Evolutionary conservation across 1,140 invertebrate genomes (phyloP).

Genomic region (Steinernema feltiae): DNA sequence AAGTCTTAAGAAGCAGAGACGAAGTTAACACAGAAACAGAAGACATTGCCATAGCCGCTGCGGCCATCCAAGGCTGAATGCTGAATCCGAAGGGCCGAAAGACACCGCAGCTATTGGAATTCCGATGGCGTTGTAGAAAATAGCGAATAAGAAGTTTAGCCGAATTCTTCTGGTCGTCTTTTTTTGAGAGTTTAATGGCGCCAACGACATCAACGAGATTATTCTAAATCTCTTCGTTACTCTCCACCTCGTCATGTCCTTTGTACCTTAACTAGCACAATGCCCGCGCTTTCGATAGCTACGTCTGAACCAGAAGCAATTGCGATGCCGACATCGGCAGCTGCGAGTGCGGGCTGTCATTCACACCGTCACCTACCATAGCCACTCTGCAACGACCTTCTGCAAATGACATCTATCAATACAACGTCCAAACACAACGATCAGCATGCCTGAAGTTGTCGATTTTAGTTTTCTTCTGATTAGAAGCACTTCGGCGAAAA

Average conservation of each 20-base stretch:
- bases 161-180: constrained; percentile 84
- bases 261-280: constrained; percentile 87
- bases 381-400: constrained; percentile 61
- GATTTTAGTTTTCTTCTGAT: constrained; percentile 93
- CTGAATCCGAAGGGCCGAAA: constrained; percentile 79
- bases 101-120: constrained; percentile 92
- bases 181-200: constrained; percentile 82
- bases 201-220: constrained; percentile 91
- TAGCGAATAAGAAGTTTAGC: constrained; percentile 94
- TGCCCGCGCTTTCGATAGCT: constrained; percentile 95
- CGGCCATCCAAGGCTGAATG: constrained; percentile 97
- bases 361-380: constrained; percentile 96
- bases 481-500: constrained; percentile 94
- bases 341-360: constrained; percentile 93
- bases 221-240: constrained; percentile 66
- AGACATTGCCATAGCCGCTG: constrained; percentile 93
- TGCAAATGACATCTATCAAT: constrained; percentile 18
- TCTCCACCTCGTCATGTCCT: background rate
- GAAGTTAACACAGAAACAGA: constrained; percentile 93
- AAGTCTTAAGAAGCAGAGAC: constrained; percentile 79
- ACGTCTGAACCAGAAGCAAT: constrained; percentile 98
- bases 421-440: too few species aligned
- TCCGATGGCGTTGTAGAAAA: constrained; percentile 90
- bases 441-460: constrained; percentile 65
- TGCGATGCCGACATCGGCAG: constrained; percentile 94